Evolutionary conservation across 2,888 invertebrate species (phyloP).

Genomic region (Pollenia griseotomentosa): DNA sequence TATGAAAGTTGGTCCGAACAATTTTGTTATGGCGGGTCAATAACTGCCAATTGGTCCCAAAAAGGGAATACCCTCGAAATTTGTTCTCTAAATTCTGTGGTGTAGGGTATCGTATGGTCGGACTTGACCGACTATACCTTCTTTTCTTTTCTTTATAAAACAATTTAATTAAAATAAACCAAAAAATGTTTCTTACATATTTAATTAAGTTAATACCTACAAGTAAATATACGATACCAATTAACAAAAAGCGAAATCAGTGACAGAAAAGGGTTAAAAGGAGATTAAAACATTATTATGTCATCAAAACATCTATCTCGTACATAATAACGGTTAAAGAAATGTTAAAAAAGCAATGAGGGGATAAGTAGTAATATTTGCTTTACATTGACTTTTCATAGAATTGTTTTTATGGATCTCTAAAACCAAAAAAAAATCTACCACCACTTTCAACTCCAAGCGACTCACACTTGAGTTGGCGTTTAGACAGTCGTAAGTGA

Average conservation of each 20-base stretch:
- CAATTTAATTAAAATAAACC: too few species aligned
- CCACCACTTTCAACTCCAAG: background rate
- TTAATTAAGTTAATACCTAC: slow-evolving; percentile 29
- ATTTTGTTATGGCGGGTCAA: too few species aligned
- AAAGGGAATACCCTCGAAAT: too few species aligned
- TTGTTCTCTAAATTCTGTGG: too few species aligned
- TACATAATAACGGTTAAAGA: slow-evolving; percentile 22
- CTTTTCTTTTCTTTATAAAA: too few species aligned
- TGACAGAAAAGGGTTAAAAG: slow-evolving; percentile 7
- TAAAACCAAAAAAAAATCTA: background rate
- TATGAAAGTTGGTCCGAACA: too few species aligned
- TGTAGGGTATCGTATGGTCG: too few species aligned
- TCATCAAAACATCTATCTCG: slow-evolving; percentile 15
- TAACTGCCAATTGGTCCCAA: too few species aligned
- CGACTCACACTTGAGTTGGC: background rate
- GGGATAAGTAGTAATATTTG: background rate
- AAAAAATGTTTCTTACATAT: background rate
- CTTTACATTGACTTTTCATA: too few species aligned
- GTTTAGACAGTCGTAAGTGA: slow-evolving; percentile 12
- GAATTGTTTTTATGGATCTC: too few species aligned
- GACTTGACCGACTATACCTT: too few species aligned
- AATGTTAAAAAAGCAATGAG: background rate
- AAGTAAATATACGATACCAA: background rate
- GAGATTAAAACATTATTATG: slow-evolving; percentile 20
- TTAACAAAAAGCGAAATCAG: background rate